phyloP scores from a whole-genome alignment of 2,113 vertebrate genomes.

The Albula goreensis region DNA sequence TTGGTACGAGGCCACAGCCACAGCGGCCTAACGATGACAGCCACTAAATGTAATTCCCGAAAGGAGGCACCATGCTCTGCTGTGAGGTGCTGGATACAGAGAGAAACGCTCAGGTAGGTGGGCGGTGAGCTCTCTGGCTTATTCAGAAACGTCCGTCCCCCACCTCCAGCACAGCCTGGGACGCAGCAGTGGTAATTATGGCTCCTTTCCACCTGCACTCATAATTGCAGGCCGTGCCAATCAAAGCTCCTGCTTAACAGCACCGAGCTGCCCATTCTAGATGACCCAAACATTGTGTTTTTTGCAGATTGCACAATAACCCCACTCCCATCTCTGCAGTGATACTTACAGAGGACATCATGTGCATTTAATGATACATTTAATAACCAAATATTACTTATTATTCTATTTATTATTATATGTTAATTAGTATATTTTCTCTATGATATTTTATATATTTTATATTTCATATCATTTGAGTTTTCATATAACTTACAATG shows the following conservation, averaged over 20 bases:
- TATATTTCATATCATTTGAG: too few relatives aligned
- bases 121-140: background rate
- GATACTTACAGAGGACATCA: background rate
- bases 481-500: too few relatives aligned
- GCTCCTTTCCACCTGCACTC: conserved; percentile 27
- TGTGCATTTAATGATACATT: background rate
- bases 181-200: conserved; percentile 39
- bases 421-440: too few relatives aligned
- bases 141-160: background rate
- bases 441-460: too few relatives aligned
- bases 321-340: background rate
- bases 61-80: background rate
- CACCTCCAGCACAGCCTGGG: conserved; percentile 22
- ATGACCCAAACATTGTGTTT: too few relatives aligned
- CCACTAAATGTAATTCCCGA: background rate
- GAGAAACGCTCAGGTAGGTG: background rate
- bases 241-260: conserved; percentile 55
- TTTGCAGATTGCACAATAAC: background rate
- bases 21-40: background rate
- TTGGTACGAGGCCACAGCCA: too few relatives aligned
- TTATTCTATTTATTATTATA: background rate
- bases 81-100: too few relatives aligned
- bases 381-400: background rate
- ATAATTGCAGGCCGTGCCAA: conserved; percentile 41
- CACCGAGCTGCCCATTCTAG: conserved; percentile 28